These are phyloP conservation scores for Amiota minor DNA, from an alignment of 2,888 invertebrate species.

Conservation along the genomic window DNA sequence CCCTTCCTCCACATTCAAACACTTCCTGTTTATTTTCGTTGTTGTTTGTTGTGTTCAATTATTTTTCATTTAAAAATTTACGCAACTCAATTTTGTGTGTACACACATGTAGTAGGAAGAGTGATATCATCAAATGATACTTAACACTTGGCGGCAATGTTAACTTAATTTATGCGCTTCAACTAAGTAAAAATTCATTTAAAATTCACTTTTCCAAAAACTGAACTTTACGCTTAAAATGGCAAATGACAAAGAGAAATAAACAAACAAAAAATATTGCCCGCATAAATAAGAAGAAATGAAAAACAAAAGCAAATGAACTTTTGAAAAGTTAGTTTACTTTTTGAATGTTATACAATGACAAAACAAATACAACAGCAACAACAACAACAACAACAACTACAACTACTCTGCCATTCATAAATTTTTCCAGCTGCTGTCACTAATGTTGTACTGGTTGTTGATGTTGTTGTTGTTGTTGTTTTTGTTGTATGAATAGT, in stretches of 20 bases:
- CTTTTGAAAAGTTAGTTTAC: conserved; percentile 44
- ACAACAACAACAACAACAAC: conserved; percentile 47
- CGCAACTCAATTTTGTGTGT: too few relatives aligned
- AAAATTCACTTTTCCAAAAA: conserved; percentile 7
- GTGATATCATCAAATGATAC: too few relatives aligned
- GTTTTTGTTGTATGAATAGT: conserved; percentile 3
- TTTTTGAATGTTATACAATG: conserved; percentile 47
- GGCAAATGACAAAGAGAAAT: not conserved
- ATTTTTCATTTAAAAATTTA: not conserved
- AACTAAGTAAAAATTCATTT: not conserved
- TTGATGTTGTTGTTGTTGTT: not conserved
- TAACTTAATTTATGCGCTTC: conserved; percentile 6
- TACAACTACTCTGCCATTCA: conserved; percentile 39
- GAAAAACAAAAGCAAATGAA: conserved; percentile 33
- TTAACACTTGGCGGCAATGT: too few relatives aligned
- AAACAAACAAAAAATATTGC: conserved; percentile 30
- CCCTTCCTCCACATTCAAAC: not conserved
- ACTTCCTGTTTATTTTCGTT: not conserved
- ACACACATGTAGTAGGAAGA: too few relatives aligned
- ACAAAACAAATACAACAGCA: conserved; percentile 49
- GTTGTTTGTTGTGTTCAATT: not conserved
- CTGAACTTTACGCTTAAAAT: conserved; percentile 10
- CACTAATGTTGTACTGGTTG: not conserved
- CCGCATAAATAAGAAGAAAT: conserved; percentile 17
- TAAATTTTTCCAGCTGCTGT: conserved; percentile 20